These are phyloP conservation scores for Unio delphinus DNA, from an alignment of 2,888 invertebrate genomes.

Conservation along the genomic window DNA sequence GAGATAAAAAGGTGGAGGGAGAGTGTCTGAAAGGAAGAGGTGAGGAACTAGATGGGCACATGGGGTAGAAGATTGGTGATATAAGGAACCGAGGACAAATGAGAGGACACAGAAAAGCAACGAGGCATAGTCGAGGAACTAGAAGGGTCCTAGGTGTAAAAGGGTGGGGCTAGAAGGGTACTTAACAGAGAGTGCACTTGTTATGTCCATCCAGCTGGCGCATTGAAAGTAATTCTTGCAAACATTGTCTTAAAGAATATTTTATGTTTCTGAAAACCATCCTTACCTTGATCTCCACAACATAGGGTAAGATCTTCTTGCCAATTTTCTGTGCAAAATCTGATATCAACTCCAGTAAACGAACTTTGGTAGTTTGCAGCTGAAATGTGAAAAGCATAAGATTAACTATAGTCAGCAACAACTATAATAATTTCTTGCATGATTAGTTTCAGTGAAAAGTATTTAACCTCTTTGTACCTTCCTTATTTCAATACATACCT, in stretches of 20 bases:
- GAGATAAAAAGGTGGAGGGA: too few relatives aligned
- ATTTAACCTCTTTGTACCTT: background rate
- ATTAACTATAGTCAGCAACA: background rate
- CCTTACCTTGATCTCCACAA: slow-evolving; percentile 66
- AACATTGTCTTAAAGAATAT: background rate
- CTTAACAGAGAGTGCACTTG: background rate
- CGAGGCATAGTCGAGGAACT: too few relatives aligned
- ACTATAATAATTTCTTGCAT: background rate
- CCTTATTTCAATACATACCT: too few relatives aligned
- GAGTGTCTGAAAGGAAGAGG: too few relatives aligned
- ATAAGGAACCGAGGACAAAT: too few relatives aligned
- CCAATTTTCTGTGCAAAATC: slow-evolving; percentile 56
- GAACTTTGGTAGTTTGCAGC: slow-evolving; percentile 59
- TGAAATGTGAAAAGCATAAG: slow-evolving; percentile 24
- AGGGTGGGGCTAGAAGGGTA: background rate
- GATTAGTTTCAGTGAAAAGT: background rate
- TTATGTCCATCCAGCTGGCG: background rate
- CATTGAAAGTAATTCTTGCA: background rate
- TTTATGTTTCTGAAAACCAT: background rate
- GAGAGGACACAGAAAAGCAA: too few relatives aligned
- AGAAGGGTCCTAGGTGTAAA: too few relatives aligned
- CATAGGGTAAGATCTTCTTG: slow-evolving; percentile 62
- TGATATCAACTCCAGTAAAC: slow-evolving; percentile 57
- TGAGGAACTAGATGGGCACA: too few relatives aligned
- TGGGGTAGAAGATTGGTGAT: too few relatives aligned